A percentile compares a stretch with the other conserved stretches of the same genome.
Evolutionary conservation across 1,140 invertebrate species (phyloP).

Genomic region (Neodiprion pinetum): DNA sequence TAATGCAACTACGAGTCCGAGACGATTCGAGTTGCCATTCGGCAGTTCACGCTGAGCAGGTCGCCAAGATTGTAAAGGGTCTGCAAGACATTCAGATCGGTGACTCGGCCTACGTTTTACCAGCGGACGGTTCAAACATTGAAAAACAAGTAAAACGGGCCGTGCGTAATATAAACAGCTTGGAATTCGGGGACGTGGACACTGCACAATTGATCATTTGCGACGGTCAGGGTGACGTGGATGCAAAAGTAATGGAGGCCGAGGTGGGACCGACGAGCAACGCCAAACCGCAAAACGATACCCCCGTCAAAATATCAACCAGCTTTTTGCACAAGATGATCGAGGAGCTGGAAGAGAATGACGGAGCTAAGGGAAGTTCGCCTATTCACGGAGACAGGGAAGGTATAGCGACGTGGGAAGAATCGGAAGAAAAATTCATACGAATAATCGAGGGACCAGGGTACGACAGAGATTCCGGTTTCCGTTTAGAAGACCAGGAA

Average conservation of each 20-base stretch:
- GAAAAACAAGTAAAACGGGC: constrained; percentile 39
- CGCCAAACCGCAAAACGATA: constrained; percentile 6
- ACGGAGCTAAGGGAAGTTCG: constrained; percentile 12
- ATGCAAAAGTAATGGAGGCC: constrained; percentile 6
- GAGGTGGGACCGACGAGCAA: not conserved
- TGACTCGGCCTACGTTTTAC: constrained; percentile 28
- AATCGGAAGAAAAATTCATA: constrained; percentile 39
- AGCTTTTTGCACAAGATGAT: constrained; percentile 36
- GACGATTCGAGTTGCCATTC: constrained; percentile 14
- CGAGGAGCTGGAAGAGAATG: constrained; percentile 34
- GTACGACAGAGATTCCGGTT: not conserved
- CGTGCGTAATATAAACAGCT: constrained; percentile 3
- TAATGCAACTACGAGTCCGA: constrained; percentile 6
- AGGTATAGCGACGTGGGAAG: constrained; percentile 36
- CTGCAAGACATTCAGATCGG: constrained; percentile 42
- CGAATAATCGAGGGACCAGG: constrained; percentile 31
- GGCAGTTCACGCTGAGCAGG: constrained; percentile 2
- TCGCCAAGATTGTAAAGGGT: constrained; percentile 19
- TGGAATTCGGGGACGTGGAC: not conserved
- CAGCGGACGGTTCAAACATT: constrained; percentile 23
- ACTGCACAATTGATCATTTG: not conserved
- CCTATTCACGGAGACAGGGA: constrained; percentile 15
- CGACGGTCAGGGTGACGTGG: constrained; percentile 35
- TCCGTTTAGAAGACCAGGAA: too few relatives aligned
- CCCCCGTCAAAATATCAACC: constrained; percentile 3